Evolutionary conservation across 1,140 invertebrate species (phyloP).

Genomic region (Drosophila orosa): DNA sequence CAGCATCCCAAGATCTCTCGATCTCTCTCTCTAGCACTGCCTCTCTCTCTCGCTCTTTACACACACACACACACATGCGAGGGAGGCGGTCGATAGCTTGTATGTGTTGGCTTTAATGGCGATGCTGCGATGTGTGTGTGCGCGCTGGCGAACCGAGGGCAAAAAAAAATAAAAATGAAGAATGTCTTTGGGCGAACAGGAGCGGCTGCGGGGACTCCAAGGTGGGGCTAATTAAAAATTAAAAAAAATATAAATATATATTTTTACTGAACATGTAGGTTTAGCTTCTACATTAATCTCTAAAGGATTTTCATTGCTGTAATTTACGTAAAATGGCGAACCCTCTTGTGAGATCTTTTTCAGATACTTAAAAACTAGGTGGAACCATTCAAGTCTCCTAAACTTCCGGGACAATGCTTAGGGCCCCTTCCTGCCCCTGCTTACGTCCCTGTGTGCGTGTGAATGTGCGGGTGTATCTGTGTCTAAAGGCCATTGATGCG

Average conservation of each 20-base stretch:
- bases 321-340: too few species aligned
- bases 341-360: too few species aligned
- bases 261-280: too few species aligned
- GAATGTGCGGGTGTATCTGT: constrained; percentile 30
- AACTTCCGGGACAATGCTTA: constrained; percentile 4
- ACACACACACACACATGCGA: constrained; percentile 31
- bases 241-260: too few species aligned
- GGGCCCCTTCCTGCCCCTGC: background rate
- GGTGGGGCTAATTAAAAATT: constrained; percentile 2
- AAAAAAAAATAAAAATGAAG: constrained; percentile 81
- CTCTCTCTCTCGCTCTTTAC: constrained; percentile 16
- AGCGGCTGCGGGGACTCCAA: constrained; percentile 9
- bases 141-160: constrained; percentile 36
- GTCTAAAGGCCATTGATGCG: constrained; percentile 14
- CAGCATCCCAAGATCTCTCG: constrained; percentile 63
- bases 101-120: constrained; percentile 80
- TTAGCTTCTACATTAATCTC: too few species aligned
- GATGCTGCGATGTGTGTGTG: constrained; percentile 54
- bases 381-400: background rate
- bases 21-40: constrained; percentile 31
- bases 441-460: constrained; percentile 6
- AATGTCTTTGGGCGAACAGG: constrained; percentile 61
- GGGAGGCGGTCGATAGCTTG: constrained; percentile 73
- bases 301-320: too few species aligned
- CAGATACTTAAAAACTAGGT: too few species aligned